Evolutionary conservation across 2,888 invertebrate genomes (phyloP).

Genomic region (Stegana nigrithorax): DNA sequence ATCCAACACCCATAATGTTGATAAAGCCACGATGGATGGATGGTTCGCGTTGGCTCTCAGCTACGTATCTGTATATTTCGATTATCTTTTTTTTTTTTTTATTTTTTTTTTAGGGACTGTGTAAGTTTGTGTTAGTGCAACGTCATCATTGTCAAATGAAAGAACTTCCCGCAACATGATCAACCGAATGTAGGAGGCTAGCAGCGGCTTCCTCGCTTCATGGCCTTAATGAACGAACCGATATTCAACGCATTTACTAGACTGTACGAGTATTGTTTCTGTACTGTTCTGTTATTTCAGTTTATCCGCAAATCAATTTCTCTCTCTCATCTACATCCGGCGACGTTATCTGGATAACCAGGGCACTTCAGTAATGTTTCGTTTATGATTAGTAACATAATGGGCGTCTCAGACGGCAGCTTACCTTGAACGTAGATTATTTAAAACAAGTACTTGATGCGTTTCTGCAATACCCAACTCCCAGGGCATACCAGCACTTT

Average conservation of each 20-base stretch:
- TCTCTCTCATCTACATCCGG: constrained; percentile 45
- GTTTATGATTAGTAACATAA: constrained; percentile 62
- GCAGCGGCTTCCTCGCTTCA: constrained; percentile 8
- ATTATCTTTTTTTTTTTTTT: constrained; percentile 5
- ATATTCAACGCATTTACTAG: constrained; percentile 37
- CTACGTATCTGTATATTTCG: not conserved
- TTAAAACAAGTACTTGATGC: constrained; percentile 94
- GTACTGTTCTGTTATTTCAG: not conserved
- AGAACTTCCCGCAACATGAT: constrained; percentile 12
- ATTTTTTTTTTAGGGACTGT: not conserved
- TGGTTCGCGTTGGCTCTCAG: not conserved
- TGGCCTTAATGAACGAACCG: constrained; percentile 22
- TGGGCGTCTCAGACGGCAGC: constrained; percentile 51
- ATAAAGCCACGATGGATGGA: not conserved
- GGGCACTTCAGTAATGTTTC: constrained; percentile 65
- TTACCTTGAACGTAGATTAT: constrained; percentile 84
- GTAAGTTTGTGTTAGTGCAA: constrained; percentile 21
- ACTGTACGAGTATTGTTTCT: too few relatives aligned
- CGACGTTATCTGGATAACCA: constrained; percentile 68
- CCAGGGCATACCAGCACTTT: constrained; percentile 98
- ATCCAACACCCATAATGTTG: too few relatives aligned
- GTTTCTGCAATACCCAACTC: constrained; percentile 98
- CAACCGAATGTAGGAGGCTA: constrained; percentile 2
- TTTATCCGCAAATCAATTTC: constrained; percentile 28
- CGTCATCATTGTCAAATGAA: constrained; percentile 17